phyloP scores from a whole-genome alignment of 2,797 vertebrate species.

The Gastrophryne carolinensis region DNA sequence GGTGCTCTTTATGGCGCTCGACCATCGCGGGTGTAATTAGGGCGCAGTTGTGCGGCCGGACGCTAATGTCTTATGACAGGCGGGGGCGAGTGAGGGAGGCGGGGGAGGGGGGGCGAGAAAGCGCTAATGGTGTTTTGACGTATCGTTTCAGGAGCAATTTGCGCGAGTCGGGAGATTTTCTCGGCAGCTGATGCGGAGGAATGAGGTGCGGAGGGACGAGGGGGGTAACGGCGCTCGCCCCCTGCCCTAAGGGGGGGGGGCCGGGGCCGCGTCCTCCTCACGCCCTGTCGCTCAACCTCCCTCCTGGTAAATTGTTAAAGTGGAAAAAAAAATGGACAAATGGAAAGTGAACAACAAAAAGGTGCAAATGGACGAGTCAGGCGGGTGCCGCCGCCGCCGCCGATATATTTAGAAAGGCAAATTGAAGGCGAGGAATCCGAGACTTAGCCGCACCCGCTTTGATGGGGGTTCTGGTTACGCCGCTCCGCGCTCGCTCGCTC shows the following conservation, averaged over 20 bases:
- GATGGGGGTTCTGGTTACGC: not conserved
- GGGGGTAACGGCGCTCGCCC: too few relatives aligned
- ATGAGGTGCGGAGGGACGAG: not conserved
- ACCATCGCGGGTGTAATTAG: too few relatives aligned
- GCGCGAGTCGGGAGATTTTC: constrained; percentile 28
- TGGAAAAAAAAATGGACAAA: constrained; percentile 48
- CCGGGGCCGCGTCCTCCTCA: too few relatives aligned
- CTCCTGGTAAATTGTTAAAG: constrained; percentile 49
- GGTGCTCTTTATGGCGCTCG: too few relatives aligned
- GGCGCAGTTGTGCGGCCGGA: constrained; percentile 12
- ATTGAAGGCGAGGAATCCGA: not conserved
- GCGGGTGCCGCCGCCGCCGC: constrained; percentile 16
- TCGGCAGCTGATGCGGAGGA: constrained; percentile 56
- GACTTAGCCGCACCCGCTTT: not conserved
- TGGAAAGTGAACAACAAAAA: constrained; percentile 49
- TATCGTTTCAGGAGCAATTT: constrained; percentile 49
- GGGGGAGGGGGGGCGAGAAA: constrained; percentile 13
- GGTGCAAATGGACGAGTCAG: constrained; percentile 46
- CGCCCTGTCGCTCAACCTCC: constrained; percentile 16
- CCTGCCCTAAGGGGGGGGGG: too few relatives aligned
- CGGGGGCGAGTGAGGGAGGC: not conserved
- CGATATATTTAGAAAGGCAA: constrained; percentile 37
- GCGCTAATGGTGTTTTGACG: constrained; percentile 54
- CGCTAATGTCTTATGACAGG: not conserved
- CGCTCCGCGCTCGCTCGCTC: too few relatives aligned